A percentile compares a stretch with the other conserved stretches of the same genome.
These are phyloP conservation scores for Dipodomys merriami DNA, from an alignment of 2,113 vertebrate species.

Conservation along the genomic window DNA sequence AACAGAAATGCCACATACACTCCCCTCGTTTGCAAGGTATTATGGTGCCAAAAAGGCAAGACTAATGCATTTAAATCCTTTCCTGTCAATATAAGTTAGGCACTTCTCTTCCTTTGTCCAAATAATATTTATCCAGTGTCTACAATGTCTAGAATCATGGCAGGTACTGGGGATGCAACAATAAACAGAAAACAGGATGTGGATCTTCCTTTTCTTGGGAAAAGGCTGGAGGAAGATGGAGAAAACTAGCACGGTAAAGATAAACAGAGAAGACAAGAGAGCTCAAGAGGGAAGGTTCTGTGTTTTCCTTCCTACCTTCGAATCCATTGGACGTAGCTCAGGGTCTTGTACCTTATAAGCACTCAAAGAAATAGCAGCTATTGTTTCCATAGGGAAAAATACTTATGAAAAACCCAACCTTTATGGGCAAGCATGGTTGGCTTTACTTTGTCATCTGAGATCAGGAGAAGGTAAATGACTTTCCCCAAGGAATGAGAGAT, in stretches of 20 bases:
- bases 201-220: background rate
- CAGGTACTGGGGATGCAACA: background rate
- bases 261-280: rapidly evolving
- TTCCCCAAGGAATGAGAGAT: background rate
- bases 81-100: background rate
- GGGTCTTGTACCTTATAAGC: background rate
- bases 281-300: rapidly evolving
- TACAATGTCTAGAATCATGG: background rate
- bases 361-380: background rate
- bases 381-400: background rate
- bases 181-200: background rate
- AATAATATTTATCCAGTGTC: background rate
- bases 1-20: slow-evolving; percentile 25
- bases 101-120: background rate
- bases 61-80: background rate
- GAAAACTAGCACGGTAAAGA: background rate
- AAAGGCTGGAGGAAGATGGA: background rate
- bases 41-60: background rate
- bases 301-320: background rate
- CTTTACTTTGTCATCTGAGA: background rate
- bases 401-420: background rate
- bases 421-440: background rate
- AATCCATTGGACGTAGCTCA: background rate
- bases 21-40: background rate
- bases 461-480: background rate